A percentile compares a stretch with the other conserved stretches of the same genome.
Conservation (phyloP, 2,888 invertebrate genomes). For the Fabriciana adippe region DNA sequence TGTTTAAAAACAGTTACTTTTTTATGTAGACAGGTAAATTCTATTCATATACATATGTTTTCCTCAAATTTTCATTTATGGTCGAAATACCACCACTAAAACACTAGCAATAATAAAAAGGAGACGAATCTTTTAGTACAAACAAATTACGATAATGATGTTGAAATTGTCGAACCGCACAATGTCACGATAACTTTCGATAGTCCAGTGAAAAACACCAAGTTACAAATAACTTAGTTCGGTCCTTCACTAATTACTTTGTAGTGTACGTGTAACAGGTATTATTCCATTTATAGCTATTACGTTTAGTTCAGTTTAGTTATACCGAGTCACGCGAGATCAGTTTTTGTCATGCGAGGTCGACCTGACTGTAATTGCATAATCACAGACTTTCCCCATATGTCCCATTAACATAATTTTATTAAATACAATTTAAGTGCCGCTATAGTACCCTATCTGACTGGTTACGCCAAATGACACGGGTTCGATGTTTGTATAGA, state of each 20-base stretch:
- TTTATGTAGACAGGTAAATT: no score
- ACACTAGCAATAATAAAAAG: neutral
- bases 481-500: neutral
- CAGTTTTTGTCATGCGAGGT: constrained; percentile 37
- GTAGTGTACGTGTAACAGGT: constrained; percentile 27
- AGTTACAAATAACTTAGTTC: constrained; percentile 8
- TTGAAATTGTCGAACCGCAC: neutral
- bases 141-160: neutral
- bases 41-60: no score
- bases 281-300: constrained; percentile 31
- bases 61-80: no score
- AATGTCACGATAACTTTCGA: neutral
- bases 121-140: neutral
- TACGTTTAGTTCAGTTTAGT: constrained; percentile 25
- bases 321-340: constrained; percentile 33
- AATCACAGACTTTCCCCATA: constrained; percentile 33
- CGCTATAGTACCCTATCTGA: neutral
- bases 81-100: no score
- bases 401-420: constrained; percentile 28
- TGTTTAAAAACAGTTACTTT: no score
- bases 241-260: constrained; percentile 13
- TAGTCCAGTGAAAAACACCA: neutral
- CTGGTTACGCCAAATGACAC: no score
- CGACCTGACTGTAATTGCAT: constrained; percentile 33
- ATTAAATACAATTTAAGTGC: constrained; percentile 8